phyloP scores from a whole-genome alignment of 2,888 invertebrate species.

The Amblyjoppa fuscipennis region DNA sequence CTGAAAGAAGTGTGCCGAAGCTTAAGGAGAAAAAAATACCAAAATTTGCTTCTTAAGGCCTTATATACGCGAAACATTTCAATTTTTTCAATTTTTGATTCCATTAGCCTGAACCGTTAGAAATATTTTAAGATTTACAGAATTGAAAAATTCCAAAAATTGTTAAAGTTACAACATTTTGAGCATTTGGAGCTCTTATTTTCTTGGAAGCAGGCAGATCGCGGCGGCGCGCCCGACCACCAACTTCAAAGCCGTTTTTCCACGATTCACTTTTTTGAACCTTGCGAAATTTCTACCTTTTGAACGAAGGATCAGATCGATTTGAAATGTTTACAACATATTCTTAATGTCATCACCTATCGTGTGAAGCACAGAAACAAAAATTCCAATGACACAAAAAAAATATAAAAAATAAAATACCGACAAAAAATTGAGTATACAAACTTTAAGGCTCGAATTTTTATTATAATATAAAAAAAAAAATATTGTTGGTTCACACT shows the following conservation, averaged over 20 bases:
- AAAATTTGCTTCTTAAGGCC: too few relatives aligned
- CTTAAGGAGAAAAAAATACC: too few relatives aligned
- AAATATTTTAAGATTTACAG: too few relatives aligned
- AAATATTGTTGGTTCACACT: too few relatives aligned
- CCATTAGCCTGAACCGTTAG: too few relatives aligned
- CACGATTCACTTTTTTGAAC: not conserved
- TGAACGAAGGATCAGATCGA: not conserved
- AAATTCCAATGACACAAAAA: not conserved
- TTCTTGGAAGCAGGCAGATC: not conserved
- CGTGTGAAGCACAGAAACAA: slow-evolving; percentile 1
- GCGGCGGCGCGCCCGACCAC: not conserved
- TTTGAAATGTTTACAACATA: not conserved
- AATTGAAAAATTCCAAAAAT: too few relatives aligned
- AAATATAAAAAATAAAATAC: not conserved
- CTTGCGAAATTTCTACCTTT: not conserved
- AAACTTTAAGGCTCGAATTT: too few relatives aligned
- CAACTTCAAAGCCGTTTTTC: slow-evolving; percentile 7
- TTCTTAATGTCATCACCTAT: not conserved
- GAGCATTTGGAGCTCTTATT: not conserved
- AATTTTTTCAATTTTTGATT: too few relatives aligned
- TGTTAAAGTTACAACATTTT: not conserved
- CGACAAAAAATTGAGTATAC: not conserved
- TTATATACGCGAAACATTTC: too few relatives aligned
- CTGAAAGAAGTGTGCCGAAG: too few relatives aligned
- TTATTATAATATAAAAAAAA: too few relatives aligned